Evolutionary conservation across 2,113 vertebrate genomes (phyloP), one percentile per base, ranked within the genome.

Genomic region (Corvus moneduloides): DNA sequence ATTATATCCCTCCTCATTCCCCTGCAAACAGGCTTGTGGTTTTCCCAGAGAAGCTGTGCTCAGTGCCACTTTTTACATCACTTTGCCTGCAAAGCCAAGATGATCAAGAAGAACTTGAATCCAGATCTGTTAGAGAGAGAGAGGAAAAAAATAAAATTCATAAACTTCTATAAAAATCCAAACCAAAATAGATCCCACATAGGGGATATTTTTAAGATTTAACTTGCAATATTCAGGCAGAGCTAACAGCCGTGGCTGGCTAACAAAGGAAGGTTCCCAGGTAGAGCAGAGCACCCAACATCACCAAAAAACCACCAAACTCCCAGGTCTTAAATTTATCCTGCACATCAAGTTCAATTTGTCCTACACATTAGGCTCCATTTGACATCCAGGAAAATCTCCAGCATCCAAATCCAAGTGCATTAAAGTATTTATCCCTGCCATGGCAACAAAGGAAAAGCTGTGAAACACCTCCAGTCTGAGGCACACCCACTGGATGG

Each of bases 391-490:
- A 72, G 44, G 79, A 67, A 89, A 85, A 95, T 11, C 69, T 94
- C 66, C 78, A 94, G 46, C 64, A 81, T 6, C 52, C 44, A 30
- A 84, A 82, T 3, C 55, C 63, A 48, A 93, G 52, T 21, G 51
- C 75, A 84, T 51, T 75, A 5, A 90, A 54, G 80, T 51, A 69
- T 94, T 95, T 93, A 74, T 82, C 74, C 46, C 62, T 96, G 78
- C 88, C 74, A 93, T 83, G 61, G 91, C 76, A 97, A 81, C 91
- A 27, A 33, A 77, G 61, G 61, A 58, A 78, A 92, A 94, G 90
- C 92, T 89, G 88, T 95, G 90, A 92, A 93, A 97, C 93, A 96
- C 90, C 90, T 94, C 84, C 96, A 92, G 93, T 92, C 92, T 90
- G 94, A 88, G 86, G 85, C 68, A 92, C 79, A 77, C 64, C 92